Percentiles rank a stretch among this genome's conserved stretches.
These are phyloP conservation scores for Alentia gelatinosa DNA, from an alignment of 2,888 invertebrate species.

Conservation along the genomic window DNA sequence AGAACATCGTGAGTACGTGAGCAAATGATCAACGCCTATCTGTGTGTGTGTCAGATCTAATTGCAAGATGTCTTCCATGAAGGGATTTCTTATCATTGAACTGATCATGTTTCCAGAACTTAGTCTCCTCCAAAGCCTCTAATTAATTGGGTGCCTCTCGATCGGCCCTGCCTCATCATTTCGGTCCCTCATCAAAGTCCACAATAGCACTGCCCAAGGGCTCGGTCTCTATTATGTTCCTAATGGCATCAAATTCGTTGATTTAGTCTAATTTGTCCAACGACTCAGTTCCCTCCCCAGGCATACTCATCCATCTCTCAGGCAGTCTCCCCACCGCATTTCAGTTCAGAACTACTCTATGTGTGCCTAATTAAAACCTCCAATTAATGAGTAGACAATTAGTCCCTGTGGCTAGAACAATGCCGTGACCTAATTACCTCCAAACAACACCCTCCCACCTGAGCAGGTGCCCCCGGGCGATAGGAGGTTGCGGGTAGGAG, in stretches of 20 bases:
- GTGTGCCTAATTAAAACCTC: conserved; percentile 20
- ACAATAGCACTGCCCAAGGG: not conserved
- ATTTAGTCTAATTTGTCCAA: not conserved
- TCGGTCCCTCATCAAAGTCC: not conserved
- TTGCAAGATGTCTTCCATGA: no score
- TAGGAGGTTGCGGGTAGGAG: not conserved
- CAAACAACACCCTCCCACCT: not conserved
- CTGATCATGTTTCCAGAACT: no score
- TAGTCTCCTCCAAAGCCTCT: not conserved
- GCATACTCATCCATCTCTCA: not conserved
- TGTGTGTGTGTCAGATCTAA: no score
- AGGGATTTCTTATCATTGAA: no score
- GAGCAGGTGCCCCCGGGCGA: not conserved
- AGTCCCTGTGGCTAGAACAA: not conserved
- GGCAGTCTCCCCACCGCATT: not conserved
- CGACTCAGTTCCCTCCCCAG: not conserved
- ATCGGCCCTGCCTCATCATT: not conserved
- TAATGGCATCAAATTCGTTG: not conserved
- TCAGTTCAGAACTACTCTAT: no score
- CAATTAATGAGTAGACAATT: conserved; percentile 19
- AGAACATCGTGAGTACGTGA: no score
- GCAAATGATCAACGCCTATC: no score
- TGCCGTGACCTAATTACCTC: not conserved
- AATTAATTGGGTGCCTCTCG: not conserved
- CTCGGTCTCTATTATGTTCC: not conserved